These are phyloP conservation scores for Geococcyx californianus DNA, from an alignment of 2,113 vertebrate species.

Conservation along the genomic window DNA sequence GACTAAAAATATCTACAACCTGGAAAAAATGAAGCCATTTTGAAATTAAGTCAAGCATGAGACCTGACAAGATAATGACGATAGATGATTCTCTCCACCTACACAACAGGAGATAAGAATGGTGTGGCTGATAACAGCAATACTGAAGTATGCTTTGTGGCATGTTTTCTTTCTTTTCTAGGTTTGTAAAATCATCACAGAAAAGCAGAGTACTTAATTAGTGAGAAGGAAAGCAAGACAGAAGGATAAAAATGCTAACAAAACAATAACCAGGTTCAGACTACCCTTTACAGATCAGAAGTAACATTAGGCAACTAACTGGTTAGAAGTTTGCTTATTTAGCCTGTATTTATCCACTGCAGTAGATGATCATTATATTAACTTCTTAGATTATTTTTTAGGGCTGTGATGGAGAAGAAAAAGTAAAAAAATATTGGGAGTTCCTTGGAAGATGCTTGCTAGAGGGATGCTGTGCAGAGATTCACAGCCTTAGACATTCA, in stretches of 20 bases:
- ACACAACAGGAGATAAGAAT: neutral
- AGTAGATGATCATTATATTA: neutral
- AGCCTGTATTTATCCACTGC: neutral
- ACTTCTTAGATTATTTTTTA: neutral
- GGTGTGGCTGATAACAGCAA: neutral
- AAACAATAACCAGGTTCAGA: neutral
- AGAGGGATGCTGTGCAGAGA: neutral
- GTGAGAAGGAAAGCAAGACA: neutral
- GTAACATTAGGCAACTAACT: neutral
- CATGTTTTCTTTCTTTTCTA: neutral
- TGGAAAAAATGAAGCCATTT: conserved; percentile 28
- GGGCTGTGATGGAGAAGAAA: neutral
- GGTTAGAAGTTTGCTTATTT: neutral
- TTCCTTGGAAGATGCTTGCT: neutral
- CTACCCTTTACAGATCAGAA: neutral
- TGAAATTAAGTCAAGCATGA: conserved; percentile 15
- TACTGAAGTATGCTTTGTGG: neutral
- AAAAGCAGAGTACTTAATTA: neutral
- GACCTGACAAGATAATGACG: conserved; percentile 31
- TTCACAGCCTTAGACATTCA: neutral
- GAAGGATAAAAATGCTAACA: neutral
- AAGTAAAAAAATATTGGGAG: neutral
- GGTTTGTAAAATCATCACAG: neutral
- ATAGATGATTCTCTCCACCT: conserved; percentile 16
- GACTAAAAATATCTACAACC: conserved; percentile 3